Evolutionary conservation across 2,797 vertebrate species (phyloP).

Genomic region (Manis javanica): DNA sequence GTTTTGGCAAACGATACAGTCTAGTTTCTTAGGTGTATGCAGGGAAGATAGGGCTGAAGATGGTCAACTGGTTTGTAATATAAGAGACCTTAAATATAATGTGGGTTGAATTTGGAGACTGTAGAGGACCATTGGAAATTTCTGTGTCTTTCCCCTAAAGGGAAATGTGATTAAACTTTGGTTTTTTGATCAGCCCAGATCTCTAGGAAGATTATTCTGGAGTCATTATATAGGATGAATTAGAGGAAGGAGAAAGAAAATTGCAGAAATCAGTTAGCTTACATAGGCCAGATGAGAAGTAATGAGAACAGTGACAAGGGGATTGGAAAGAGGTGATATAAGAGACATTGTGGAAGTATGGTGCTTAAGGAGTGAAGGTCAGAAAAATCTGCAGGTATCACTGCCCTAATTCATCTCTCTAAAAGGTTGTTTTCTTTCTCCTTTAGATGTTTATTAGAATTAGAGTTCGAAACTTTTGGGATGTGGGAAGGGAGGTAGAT

Average conservation of each 20-base stretch:
- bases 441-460: neutral
- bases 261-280: neutral
- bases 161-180: neutral
- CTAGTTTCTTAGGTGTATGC: neutral
- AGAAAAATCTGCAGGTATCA: neutral
- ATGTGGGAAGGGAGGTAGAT: neutral
- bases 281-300: neutral
- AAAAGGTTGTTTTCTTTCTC: neutral
- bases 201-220: slow-evolving; percentile 13
- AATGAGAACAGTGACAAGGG: neutral
- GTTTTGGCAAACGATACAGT: neutral
- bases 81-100: neutral
- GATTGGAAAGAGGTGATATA: neutral
- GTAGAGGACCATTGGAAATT: neutral
- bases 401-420: neutral
- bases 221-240: neutral
- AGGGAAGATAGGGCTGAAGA: neutral
- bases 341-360: neutral
- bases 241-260: neutral
- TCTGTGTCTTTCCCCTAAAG: neutral
- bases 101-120: neutral
- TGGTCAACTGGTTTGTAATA: neutral
- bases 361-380: neutral
- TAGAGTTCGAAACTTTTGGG: neutral
- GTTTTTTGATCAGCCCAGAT: slow-evolving; percentile 16